These are phyloP conservation scores for Hormaphis cornu DNA, from an alignment of 1,140 invertebrate species.

Conservation along the genomic window DNA sequence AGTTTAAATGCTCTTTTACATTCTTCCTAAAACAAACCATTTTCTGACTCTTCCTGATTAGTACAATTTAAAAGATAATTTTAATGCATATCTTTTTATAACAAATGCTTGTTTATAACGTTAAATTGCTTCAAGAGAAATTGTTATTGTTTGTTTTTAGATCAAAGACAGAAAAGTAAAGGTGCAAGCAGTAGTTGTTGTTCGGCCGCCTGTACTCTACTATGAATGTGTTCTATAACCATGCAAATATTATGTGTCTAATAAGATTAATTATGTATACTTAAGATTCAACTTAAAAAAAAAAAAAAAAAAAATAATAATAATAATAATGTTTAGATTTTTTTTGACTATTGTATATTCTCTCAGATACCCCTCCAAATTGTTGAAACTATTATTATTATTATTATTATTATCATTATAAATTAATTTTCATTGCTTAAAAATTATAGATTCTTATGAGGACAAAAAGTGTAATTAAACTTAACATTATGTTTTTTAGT, in stretches of 20 bases:
- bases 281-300: conserved; percentile 11
- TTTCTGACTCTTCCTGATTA: too few relatives aligned
- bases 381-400: conserved; percentile 13
- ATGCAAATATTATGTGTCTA: conserved; percentile 6
- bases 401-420: background rate
- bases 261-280: conserved; percentile 7
- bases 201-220: conserved; percentile 80
- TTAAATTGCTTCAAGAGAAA: too few relatives aligned
- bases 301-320: too few relatives aligned
- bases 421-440: too few relatives aligned
- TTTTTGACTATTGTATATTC: conserved; percentile 27
- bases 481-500: background rate
- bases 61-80: too few relatives aligned
- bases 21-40: too few relatives aligned
- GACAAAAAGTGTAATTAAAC: conserved; percentile 23
- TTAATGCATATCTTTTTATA: too few relatives aligned
- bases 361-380: conserved; percentile 25
- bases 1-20: too few relatives aligned
- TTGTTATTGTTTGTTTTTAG: conserved; percentile 53
- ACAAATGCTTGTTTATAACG: too few relatives aligned
- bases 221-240: conserved; percentile 46
- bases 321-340: conserved; percentile 3
- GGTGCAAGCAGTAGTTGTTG: conserved; percentile 85
- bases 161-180: conserved; percentile 91
- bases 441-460: background rate